Base-by-base conservation (phyloP, 2,113 vertebrate species). In the Larimichthys polyactis region DNA sequence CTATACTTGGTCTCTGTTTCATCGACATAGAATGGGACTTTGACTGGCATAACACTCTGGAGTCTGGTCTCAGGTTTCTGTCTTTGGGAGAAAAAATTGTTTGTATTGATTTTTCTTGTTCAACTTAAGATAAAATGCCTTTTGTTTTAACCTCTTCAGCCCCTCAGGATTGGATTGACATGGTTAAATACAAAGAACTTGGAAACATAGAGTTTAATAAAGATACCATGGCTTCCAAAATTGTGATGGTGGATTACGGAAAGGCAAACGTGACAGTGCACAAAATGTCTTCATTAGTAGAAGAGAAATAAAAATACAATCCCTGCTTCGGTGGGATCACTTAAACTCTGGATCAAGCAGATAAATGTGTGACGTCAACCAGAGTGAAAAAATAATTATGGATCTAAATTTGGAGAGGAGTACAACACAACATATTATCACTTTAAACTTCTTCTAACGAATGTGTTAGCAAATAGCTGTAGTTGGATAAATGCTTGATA, bases 1-100 rank as follows among this genome's bases (percentile, higher is more conserved):
- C 27, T 67, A 24, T 20, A 69, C 24, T 55, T 11, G 4, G 51
- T 29, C 22, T 52, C 11, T 44, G 2, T 70, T 46, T 57, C 4
- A 72, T 43, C 3, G 14, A 71, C 1, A 17, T 9, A 68, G 44
- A 74, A 29, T 1, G 0, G 19, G 52, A 57, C 20, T 71, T 62
- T 29, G 52, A 55, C 65, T 68, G 43, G 51, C 62, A 19, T 27
- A 55, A 58, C 22, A 27, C 58, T 76, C 29, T 58, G 46, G 36
- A 71, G 69, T 54, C 64, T 51, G 64, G 60, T 76, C 52, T 87
- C 82, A 36, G 69, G 63, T 91, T 87, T 90, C 90, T 70, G 32
- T 84, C 59, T 81, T 70, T 69, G 17, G 10, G 15, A 55, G 60
- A 66, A 75, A 40, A 74, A 85, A 74, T 66, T 1, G 74, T 86